Conservation (phyloP, 2,797 vertebrate species). For the Pipistrellus pygmaeus region DNA sequence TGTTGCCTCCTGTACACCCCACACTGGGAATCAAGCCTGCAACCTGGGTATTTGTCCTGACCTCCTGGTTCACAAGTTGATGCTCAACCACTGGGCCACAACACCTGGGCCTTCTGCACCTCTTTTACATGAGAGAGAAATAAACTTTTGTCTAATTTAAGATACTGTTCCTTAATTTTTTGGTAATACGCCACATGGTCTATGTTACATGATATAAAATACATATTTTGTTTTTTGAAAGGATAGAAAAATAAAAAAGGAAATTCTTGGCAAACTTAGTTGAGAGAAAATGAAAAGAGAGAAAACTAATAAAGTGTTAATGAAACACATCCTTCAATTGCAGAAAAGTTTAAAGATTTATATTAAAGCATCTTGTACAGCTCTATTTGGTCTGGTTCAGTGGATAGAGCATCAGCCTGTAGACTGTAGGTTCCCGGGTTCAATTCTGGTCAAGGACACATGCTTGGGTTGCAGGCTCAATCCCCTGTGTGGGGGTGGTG, state of each 20-base stretch:
- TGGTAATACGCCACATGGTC: not conserved
- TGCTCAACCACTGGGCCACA: too few relatives aligned
- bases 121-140: not conserved
- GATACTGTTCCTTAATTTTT: not conserved
- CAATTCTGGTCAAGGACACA: too few relatives aligned
- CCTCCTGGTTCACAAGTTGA: too few relatives aligned
- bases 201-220: not conserved
- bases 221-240: conserved; percentile 32
- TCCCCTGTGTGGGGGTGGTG: too few relatives aligned
- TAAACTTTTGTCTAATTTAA: not conserved
- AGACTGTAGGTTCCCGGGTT: too few relatives aligned
- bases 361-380: conserved; percentile 16
- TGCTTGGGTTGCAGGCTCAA: too few relatives aligned
- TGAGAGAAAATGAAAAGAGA: not conserved
- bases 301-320: not conserved
- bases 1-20: too few relatives aligned
- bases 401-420: too few relatives aligned
- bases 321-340: not conserved
- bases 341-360: conserved; percentile 26
- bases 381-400: too few relatives aligned
- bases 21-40: too few relatives aligned
- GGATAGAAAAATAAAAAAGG: not conserved
- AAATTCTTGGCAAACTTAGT: not conserved
- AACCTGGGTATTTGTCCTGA: too few relatives aligned
- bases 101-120: too few relatives aligned